Conservation (phyloP, 2,797 vertebrate species). For the Caiman crocodilus region DNA sequence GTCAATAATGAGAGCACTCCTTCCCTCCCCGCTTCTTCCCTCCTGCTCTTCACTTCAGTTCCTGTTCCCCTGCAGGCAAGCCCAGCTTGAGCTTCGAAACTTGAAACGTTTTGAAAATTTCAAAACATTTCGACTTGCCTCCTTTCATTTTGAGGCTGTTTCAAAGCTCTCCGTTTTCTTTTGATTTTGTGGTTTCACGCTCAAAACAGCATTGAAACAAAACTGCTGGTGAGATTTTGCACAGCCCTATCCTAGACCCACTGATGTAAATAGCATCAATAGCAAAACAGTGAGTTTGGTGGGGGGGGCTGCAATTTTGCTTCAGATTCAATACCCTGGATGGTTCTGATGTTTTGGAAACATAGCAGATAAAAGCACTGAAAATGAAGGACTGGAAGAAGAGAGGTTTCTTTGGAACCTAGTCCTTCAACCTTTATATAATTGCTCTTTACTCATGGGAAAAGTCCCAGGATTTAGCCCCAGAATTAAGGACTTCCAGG, state of each 20-base stretch:
- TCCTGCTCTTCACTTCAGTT: too few relatives aligned
- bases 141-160: too few relatives aligned
- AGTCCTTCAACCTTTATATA: neutral
- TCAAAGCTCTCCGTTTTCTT: too few relatives aligned
- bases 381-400: neutral
- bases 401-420: neutral
- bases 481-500: neutral
- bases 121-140: too few relatives aligned
- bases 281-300: neutral
- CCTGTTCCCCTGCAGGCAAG: too few relatives aligned
- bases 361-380: accelerated
- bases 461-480: neutral
- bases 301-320: neutral
- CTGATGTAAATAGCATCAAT: neutral
- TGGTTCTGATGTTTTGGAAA: neutral
- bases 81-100: too few relatives aligned
- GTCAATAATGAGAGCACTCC: too few relatives aligned
- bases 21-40: too few relatives aligned
- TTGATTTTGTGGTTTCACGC: too few relatives aligned
- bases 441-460: neutral
- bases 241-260: neutral
- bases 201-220: too few relatives aligned
- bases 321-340: neutral
- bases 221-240: too few relatives aligned
- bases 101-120: too few relatives aligned